Percentiles rank a stretch among this genome's conserved stretches.
Evolutionary conservation across 2,113 vertebrate genomes (phyloP).

Genomic region (Lathamus discolor): DNA sequence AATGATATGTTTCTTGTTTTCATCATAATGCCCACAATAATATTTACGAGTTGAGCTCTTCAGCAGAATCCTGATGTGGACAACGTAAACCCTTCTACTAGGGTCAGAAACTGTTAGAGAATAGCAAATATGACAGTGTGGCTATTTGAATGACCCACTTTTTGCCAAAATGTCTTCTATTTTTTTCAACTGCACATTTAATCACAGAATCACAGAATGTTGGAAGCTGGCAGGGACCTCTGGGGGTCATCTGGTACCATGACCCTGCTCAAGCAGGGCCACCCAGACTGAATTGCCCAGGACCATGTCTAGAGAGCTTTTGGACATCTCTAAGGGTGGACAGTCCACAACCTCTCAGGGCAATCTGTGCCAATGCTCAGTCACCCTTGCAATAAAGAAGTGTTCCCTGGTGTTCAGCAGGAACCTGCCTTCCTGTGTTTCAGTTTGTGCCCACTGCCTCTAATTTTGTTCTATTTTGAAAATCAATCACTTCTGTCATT

Average conservation of each 20-base stretch:
- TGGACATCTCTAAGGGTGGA: background rate
- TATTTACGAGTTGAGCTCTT: background rate
- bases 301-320: background rate
- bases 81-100: background rate
- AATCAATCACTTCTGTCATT: background rate
- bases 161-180: background rate
- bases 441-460: background rate
- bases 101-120: background rate
- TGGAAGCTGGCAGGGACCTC: background rate
- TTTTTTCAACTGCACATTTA: background rate
- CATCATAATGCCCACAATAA: background rate
- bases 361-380: background rate
- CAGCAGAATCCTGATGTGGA: background rate
- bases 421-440: background rate
- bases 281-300: background rate
- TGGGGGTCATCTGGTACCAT: background rate
- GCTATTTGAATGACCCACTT: background rate
- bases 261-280: background rate
- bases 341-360: background rate
- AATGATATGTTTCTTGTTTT: background rate
- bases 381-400: background rate
- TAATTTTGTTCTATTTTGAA: background rate
- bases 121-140: background rate
- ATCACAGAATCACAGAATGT: background rate
- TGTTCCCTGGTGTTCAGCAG: background rate